Conservation (phyloP, 2,888 invertebrate species). For the Cynaeus angustus region DNA sequence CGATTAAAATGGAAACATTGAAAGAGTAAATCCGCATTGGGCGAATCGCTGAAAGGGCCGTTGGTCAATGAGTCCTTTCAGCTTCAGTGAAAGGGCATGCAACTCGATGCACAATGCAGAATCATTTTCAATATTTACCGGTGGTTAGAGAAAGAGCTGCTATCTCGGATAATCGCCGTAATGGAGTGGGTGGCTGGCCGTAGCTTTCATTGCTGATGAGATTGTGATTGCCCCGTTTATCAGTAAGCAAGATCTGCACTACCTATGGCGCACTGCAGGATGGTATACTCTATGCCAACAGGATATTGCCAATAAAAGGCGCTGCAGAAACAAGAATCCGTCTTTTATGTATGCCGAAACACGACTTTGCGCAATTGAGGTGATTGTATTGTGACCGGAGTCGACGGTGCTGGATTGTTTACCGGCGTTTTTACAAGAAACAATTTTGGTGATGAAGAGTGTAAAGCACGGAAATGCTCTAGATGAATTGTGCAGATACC, state of each 20-base stretch:
- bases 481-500: slow-evolving; percentile 28
- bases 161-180: slow-evolving; percentile 60
- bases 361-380: slow-evolving; percentile 1
- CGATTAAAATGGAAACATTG: slow-evolving; percentile 41
- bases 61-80: slow-evolving; percentile 19
- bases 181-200: slow-evolving; percentile 67
- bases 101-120: slow-evolving; percentile 39
- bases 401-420: slow-evolving; percentile 1
- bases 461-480: not conserved
- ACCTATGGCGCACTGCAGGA: slow-evolving; percentile 63
- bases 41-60: slow-evolving; percentile 25
- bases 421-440: not conserved
- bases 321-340: not conserved
- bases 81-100: slow-evolving; percentile 38
- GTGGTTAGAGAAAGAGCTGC: slow-evolving; percentile 30
- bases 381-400: not conserved
- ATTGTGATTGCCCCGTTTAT: slow-evolving; percentile 69
- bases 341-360: not conserved
- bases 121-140: slow-evolving; percentile 50
- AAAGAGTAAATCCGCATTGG: not conserved
- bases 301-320: slow-evolving; percentile 51
- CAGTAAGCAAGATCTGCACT: slow-evolving; percentile 65
- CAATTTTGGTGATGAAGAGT: not conserved
- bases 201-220: slow-evolving; percentile 69
- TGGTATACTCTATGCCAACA: slow-evolving; percentile 54